phyloP scores from a whole-genome alignment of 2,888 invertebrate species.

The Rhagium mordax region DNA sequence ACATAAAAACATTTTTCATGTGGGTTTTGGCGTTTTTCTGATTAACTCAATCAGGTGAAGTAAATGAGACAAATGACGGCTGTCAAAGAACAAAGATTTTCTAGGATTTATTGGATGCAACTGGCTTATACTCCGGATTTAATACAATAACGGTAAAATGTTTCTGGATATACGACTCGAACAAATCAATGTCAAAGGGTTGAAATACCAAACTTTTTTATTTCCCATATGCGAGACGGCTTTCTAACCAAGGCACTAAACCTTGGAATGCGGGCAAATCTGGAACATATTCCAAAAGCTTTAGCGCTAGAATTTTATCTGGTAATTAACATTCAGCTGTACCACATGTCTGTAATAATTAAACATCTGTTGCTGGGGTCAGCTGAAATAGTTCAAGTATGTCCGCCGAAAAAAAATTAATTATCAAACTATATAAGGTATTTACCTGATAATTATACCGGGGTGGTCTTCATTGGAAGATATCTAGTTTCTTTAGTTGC shows the following conservation, averaged over 20 bases:
- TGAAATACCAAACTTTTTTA: constrained; percentile 17
- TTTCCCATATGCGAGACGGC: constrained; percentile 9
- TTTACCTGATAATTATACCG: no score
- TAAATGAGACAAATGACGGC: constrained; percentile 62
- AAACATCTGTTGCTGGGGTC: no score
- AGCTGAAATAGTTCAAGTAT: no score
- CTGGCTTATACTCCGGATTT: constrained; percentile 34
- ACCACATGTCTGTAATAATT: no score
- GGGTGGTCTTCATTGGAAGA: no score
- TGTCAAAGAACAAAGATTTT: constrained; percentile 58
- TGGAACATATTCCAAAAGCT: background rate
- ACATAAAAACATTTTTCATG: constrained; percentile 14
- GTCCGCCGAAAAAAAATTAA: no score
- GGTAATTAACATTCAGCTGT: background rate
- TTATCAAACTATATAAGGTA: no score
- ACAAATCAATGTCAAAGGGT: constrained; percentile 33
- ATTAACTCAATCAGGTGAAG: constrained; percentile 61
- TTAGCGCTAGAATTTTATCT: background rate
- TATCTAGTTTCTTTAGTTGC: no score
- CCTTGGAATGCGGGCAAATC: background rate
- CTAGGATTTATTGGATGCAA: constrained; percentile 49
- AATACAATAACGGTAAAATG: constrained; percentile 34
- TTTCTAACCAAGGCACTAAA: background rate
- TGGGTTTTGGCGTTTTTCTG: constrained; percentile 48
- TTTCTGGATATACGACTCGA: constrained; percentile 28